These are phyloP conservation scores for Sebastes elongatus DNA, from an alignment of 2,797 vertebrate species.

Conservation along the genomic window DNA sequence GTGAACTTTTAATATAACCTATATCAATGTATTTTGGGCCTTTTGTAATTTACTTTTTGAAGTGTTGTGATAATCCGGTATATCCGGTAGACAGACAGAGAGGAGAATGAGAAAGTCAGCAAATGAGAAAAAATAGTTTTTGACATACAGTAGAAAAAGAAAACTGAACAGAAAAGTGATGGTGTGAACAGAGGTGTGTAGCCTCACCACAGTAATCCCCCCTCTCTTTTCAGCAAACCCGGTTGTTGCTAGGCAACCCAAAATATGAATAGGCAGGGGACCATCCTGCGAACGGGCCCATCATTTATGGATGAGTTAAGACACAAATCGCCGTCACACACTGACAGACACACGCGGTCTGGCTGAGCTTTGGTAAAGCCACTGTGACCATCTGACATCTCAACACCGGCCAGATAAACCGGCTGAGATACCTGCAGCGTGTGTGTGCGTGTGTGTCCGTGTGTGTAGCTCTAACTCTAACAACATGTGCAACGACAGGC, in stretches of 20 bases:
- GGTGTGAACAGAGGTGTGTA: slow-evolving; percentile 52
- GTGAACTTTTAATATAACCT: too few species aligned
- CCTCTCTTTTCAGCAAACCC: slow-evolving; percentile 50
- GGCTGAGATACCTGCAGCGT: slow-evolving; percentile 55
- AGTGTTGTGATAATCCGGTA: too few species aligned
- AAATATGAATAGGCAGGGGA: slow-evolving; percentile 78
- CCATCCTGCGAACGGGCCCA: slow-evolving; percentile 56
- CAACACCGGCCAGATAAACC: slow-evolving; percentile 68
- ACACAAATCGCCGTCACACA: slow-evolving; percentile 52
- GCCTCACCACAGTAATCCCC: slow-evolving; percentile 60
- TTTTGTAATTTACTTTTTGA: too few species aligned
- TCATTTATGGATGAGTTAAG: slow-evolving; percentile 77
- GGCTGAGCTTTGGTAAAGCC: slow-evolving; percentile 62
- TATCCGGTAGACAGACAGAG: background rate
- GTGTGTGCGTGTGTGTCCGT: slow-evolving; percentile 32
- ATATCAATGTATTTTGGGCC: too few species aligned
- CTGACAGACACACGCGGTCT: slow-evolving; percentile 38
- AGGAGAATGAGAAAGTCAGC: background rate
- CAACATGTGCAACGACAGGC: slow-evolving; percentile 59
- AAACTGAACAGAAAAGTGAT: slow-evolving; percentile 21
- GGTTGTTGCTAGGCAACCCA: slow-evolving; percentile 77
- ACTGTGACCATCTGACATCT: slow-evolving; percentile 78
- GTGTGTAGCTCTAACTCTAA: slow-evolving; percentile 41
- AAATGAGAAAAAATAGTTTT: slow-evolving; percentile 10
- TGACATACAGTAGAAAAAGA: slow-evolving; percentile 9